phyloP scores from a whole-genome alignment of 2,797 vertebrate species.

The Typhlichthys eigenmanni region DNA sequence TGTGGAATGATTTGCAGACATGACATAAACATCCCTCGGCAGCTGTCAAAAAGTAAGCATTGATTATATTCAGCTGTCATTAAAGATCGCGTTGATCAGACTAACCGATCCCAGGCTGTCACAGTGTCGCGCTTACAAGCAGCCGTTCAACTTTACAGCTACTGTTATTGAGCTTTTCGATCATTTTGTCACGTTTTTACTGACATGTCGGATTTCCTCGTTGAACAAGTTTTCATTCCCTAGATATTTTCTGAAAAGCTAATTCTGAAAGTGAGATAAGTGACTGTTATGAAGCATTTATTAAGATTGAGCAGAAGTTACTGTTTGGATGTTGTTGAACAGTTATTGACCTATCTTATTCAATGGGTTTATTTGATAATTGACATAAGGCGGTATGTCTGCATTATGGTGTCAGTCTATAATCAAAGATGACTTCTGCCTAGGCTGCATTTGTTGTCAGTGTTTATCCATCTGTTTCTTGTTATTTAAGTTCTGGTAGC shows the following conservation, averaged over 20 bases:
- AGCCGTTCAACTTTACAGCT: slow-evolving; percentile 49
- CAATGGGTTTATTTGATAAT: slow-evolving; percentile 28
- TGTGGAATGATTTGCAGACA: slow-evolving; percentile 37
- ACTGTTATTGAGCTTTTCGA: slow-evolving; percentile 6
- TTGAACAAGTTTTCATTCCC: slow-evolving; percentile 33
- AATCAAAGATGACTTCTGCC: slow-evolving; percentile 68
- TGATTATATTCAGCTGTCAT: slow-evolving; percentile 57
- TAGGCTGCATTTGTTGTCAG: slow-evolving; percentile 68
- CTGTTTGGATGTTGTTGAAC: slow-evolving; percentile 23
- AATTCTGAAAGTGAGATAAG: slow-evolving; percentile 24
- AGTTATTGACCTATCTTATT: slow-evolving; percentile 30
- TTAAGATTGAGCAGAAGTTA: slow-evolving; percentile 56
- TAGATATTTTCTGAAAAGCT: slow-evolving; percentile 1
- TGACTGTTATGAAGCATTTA: slow-evolving; percentile 32
- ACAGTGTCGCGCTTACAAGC: slow-evolving; percentile 57
- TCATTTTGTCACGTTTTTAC: neutral
- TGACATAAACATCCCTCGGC: slow-evolving; percentile 53
- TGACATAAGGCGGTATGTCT: slow-evolving; percentile 20
- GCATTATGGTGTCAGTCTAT: slow-evolving; percentile 63
- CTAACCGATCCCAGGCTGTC: slow-evolving; percentile 64
- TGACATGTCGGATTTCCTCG: slow-evolving; percentile 36
- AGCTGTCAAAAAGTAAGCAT: slow-evolving; percentile 78
- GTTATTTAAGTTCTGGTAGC: slow-evolving; percentile 60
- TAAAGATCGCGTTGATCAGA: slow-evolving; percentile 51
- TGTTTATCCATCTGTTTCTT: slow-evolving; percentile 66